phyloP scores from a whole-genome alignment of 2,797 vertebrate genomes.

The Percopsis omiscomaycus region DNA sequence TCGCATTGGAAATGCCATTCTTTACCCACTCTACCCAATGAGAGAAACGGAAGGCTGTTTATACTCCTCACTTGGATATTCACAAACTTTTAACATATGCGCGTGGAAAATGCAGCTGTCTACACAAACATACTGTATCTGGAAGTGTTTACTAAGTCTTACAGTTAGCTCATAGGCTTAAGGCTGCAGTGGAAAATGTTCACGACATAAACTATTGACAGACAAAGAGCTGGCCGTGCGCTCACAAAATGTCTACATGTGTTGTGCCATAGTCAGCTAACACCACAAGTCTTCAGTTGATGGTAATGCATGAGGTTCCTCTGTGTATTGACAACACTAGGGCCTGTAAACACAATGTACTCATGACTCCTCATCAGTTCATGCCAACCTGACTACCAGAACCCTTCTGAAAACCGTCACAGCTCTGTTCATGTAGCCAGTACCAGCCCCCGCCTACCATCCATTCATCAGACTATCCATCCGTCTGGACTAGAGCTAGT shows the following conservation, averaged over 20 bases:
- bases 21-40: neutral
- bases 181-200: constrained; percentile 68
- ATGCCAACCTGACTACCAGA: constrained; percentile 42
- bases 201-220: neutral
- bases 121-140: constrained; percentile 56
- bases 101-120: constrained; percentile 39
- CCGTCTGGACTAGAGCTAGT: constrained; percentile 35
- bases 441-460: constrained; percentile 31
- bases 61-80: constrained; percentile 42
- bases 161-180: constrained; percentile 66
- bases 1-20: neutral
- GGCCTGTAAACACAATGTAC: constrained; percentile 26
- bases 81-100: constrained; percentile 20
- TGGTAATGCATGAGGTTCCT: constrained; percentile 26
- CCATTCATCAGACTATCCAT: constrained; percentile 1
- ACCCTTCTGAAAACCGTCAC: constrained; percentile 55
- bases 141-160: constrained; percentile 67
- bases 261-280: constrained; percentile 19
- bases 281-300: constrained; percentile 47
- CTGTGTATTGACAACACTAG: too few species aligned
- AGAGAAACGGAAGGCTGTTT: constrained; percentile 34
- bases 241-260: constrained; percentile 25
- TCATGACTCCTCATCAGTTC: neutral
- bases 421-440: constrained; percentile 57
- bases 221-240: constrained; percentile 18